Evolutionary conservation across 2,888 invertebrate genomes (phyloP).

Genomic region (Conomelus anceps): DNA sequence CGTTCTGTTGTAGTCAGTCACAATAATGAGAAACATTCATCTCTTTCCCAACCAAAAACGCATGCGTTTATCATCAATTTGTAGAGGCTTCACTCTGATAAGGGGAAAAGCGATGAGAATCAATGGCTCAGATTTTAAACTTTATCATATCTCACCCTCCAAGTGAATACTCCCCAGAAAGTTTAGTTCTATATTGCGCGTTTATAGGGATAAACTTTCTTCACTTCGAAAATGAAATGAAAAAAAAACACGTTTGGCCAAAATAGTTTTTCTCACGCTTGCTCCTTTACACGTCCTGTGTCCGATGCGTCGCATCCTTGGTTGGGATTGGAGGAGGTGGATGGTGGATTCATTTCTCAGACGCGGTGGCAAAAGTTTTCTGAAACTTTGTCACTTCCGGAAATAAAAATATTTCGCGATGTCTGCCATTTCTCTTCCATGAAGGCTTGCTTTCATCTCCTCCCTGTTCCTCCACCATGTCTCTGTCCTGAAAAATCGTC

Average conservation of each 20-base stretch:
- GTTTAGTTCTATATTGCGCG: background rate
- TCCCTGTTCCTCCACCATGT: background rate
- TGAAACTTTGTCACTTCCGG: background rate
- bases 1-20: no score
- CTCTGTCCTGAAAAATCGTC: background rate
- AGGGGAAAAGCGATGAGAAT: background rate
- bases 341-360: background rate
- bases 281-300: background rate
- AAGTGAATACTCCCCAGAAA: background rate
- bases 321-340: no score
- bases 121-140: background rate
- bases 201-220: background rate
- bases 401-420: background rate
- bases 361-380: background rate
- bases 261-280: background rate
- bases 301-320: background rate
- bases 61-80: background rate
- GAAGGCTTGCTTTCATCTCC: background rate
- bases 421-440: background rate
- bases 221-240: background rate
- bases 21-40: no score
- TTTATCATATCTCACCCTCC: background rate
- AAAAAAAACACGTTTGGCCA: background rate
- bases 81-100: background rate
- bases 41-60: no score